These are phyloP conservation scores for Melolontha melolontha DNA, from an alignment of 2,888 invertebrate species.

Conservation along the genomic window DNA sequence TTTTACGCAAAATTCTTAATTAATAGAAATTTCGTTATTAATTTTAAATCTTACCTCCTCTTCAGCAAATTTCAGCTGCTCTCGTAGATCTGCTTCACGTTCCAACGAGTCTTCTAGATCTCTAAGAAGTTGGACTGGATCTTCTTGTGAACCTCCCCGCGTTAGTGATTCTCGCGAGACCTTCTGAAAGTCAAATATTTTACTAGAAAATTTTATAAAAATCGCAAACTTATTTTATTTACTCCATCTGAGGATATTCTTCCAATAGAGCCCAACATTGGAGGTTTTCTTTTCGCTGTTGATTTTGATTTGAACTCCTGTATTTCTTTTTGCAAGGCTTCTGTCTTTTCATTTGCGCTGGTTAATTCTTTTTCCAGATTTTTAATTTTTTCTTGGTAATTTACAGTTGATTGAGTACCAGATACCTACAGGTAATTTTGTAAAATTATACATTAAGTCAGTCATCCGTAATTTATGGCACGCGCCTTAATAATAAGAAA, in stretches of 20 bases:
- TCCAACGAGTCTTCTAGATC: slow-evolving; percentile 94
- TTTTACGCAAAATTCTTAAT: not conserved
- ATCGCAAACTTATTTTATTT: slow-evolving; percentile 46
- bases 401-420: slow-evolving; percentile 69
- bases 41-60: slow-evolving; percentile 77
- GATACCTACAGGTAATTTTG: slow-evolving; percentile 54
- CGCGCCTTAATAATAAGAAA: no score
- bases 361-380: slow-evolving; percentile 88
- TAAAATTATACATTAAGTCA: no score
- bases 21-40: not conserved
- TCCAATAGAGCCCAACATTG: slow-evolving; percentile 69
- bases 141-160: slow-evolving; percentile 83
- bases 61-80: slow-evolving; percentile 92
- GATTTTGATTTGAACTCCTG: slow-evolving; percentile 71
- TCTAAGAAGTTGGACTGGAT: slow-evolving; percentile 83
- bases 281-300: slow-evolving; percentile 69
- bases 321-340: slow-evolving; percentile 77
- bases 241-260: slow-evolving; percentile 74
- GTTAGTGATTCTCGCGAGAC: slow-evolving; percentile 81
- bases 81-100: slow-evolving; percentile 91
- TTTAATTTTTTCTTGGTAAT: slow-evolving; percentile 77
- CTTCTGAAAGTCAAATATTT: slow-evolving; percentile 66
- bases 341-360: slow-evolving; percentile 80
- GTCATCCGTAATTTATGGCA: no score
- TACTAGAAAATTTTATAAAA: slow-evolving; percentile 2